Evolutionary conservation across 2,797 vertebrate genomes (phyloP).

Genomic region (Zalophus californianus): DNA sequence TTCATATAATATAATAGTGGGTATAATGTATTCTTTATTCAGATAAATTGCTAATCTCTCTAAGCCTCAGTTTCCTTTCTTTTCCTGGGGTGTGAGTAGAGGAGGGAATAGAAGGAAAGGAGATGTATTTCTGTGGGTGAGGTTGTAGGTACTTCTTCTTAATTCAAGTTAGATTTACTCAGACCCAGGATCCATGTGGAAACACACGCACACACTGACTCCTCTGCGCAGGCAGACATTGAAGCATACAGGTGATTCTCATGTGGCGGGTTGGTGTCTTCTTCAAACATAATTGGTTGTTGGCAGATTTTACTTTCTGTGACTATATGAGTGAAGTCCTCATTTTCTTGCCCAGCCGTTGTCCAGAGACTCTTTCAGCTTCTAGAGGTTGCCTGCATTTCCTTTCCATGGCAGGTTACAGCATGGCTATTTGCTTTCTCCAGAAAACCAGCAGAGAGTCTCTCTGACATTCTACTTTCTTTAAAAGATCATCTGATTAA

Average conservation of each 20-base stretch:
- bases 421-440: neutral
- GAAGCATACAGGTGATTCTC: neutral
- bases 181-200: neutral
- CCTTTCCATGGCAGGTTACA: neutral
- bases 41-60: neutral
- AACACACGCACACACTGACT: neutral
- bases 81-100: fast-evolving
- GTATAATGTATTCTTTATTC: neutral
- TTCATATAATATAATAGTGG: neutral
- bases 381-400: neutral
- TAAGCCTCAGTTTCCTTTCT: neutral
- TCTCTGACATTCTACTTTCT: neutral
- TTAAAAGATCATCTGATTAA: neutral
- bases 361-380: neutral
- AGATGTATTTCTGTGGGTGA: neutral
- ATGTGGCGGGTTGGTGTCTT: neutral
- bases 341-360: neutral
- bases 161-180: neutral
- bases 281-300: neutral
- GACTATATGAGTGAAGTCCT: neutral
- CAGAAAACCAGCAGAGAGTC: neutral
- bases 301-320: neutral
- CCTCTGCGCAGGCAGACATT: neutral
- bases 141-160: neutral
- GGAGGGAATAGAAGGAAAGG: neutral